Evolutionary conservation across 1,140 invertebrate genomes (phyloP).

Genomic region (Oedothorax gibbosus): DNA sequence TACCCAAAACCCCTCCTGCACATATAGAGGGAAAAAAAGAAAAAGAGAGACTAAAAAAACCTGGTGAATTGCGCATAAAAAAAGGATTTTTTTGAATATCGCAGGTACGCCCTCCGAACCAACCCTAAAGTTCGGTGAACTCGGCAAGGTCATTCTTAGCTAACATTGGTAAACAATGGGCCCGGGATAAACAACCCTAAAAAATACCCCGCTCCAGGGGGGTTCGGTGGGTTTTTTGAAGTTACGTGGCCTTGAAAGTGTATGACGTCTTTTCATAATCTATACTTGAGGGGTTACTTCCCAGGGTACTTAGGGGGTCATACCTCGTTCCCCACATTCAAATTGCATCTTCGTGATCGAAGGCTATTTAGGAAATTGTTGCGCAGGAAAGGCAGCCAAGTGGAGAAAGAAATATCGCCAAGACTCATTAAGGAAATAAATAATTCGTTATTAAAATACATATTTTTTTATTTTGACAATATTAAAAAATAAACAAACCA

Average conservation of each 20-base stretch:
- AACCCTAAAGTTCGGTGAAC: constrained; percentile 59
- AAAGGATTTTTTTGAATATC: constrained; percentile 44
- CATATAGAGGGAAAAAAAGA: background rate
- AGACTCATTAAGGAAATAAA: background rate
- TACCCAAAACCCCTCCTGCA: constrained; percentile 40
- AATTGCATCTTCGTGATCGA: constrained; percentile 40
- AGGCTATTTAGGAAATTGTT: constrained; percentile 14
- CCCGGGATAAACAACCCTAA: constrained; percentile 51
- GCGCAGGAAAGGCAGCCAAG: constrained; percentile 1
- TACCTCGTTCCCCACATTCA: constrained; percentile 56
- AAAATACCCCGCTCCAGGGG: constrained; percentile 39
- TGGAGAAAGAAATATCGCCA: background rate
- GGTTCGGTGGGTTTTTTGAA: constrained; percentile 17
- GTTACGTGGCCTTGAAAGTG: constrained; percentile 43
- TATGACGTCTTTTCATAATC: constrained; percentile 42
- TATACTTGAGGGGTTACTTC: constrained; percentile 56
- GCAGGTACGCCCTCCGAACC: constrained; percentile 46
- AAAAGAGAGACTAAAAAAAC: constrained; percentile 6
- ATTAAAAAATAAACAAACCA: no score
- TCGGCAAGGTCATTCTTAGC: constrained; percentile 33
- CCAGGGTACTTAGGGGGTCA: constrained; percentile 48
- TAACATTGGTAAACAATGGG: constrained; percentile 45
- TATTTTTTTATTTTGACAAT: no score
- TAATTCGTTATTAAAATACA: no score
- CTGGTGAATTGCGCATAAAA: constrained; percentile 40